A percentile compares a stretch with the other conserved stretches of the same genome.
These are phyloP conservation scores for Trichopria drosophilae DNA, from an alignment of 2,888 invertebrate species.

Conservation along the genomic window DNA sequence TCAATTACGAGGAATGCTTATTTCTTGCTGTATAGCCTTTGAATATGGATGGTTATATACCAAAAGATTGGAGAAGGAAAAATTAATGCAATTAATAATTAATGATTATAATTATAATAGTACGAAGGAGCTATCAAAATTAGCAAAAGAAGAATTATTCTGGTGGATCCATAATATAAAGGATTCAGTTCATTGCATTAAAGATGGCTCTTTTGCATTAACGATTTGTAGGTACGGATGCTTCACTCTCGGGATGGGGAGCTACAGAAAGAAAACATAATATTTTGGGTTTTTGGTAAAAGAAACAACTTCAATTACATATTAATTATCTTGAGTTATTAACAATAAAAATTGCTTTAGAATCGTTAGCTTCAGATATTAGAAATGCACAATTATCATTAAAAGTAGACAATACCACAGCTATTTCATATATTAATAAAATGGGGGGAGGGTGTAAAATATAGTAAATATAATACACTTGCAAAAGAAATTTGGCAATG, in stretches of 20 bases:
- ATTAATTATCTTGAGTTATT: too few species aligned
- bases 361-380: too few species aligned
- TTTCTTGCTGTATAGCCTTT: constrained; percentile 6
- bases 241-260: too few species aligned
- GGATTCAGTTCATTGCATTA: background rate
- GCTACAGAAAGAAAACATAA: too few species aligned
- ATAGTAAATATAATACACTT: constrained; percentile 21
- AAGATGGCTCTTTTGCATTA: background rate
- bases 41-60: constrained; percentile 20
- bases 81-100: constrained; percentile 2
- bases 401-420: constrained; percentile 37
- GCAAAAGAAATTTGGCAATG: constrained; percentile 35
- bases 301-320: too few species aligned
- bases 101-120: constrained; percentile 5
- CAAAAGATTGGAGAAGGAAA: constrained; percentile 13
- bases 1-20: constrained; percentile 5
- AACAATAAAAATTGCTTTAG: too few species aligned
- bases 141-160: background rate
- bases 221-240: too few species aligned
- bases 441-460: constrained; percentile 36
- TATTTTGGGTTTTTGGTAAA: too few species aligned
- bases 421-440: constrained; percentile 35
- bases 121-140: background rate
- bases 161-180: constrained; percentile 19
- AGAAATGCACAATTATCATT: too few species aligned